Evolutionary conservation across 2,797 vertebrate species (phyloP).

Genomic region (Pteropus rufus): DNA sequence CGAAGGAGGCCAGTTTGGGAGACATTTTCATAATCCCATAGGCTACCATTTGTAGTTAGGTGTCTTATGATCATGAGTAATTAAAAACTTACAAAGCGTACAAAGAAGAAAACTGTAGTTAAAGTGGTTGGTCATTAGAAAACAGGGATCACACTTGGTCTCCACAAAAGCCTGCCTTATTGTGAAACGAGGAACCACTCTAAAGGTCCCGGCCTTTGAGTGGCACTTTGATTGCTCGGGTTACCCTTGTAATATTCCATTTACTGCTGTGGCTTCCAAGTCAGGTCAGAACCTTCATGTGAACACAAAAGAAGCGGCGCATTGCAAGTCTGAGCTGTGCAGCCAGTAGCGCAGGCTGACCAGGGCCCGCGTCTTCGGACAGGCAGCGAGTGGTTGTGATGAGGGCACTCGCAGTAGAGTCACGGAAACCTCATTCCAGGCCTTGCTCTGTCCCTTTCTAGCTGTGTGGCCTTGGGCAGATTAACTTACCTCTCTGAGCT

Average conservation of each 20-base stretch:
- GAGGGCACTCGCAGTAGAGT: background rate
- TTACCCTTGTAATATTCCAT: background rate
- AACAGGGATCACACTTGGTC: background rate
- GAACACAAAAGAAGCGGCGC: background rate
- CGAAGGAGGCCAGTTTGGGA: background rate
- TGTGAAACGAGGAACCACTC: background rate
- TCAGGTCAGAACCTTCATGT: background rate
- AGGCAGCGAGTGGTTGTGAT: too few species aligned
- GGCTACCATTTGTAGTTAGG: background rate
- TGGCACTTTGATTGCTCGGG: background rate
- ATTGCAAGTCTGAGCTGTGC: background rate
- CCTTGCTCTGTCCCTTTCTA: background rate
- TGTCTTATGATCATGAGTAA: background rate
- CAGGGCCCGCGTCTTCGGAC: background rate
- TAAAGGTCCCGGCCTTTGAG: background rate
- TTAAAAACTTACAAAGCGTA: background rate
- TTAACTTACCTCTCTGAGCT: background rate
- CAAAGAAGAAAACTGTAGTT: background rate
- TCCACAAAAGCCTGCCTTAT: background rate
- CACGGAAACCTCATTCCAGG: background rate
- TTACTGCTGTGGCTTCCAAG: background rate
- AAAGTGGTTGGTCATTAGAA: background rate
- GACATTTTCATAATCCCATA: background rate
- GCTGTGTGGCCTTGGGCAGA: background rate
- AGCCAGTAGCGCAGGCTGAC: rapidly evolving